Evolutionary conservation across 2,797 vertebrate genomes (phyloP).

Genomic region (Gymnothorax reevesii): DNA sequence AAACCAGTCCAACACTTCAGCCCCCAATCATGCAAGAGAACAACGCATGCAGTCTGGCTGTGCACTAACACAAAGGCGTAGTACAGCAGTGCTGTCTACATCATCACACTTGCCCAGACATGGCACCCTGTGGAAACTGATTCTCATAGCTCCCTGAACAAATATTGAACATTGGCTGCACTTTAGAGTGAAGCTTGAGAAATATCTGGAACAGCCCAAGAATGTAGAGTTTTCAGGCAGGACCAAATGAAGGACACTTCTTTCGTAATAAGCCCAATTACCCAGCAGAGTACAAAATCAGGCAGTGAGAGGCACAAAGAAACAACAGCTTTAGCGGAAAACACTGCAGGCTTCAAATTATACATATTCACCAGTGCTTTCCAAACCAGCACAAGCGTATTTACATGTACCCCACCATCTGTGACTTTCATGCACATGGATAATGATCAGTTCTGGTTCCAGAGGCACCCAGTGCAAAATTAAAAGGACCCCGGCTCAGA

Average conservation of each 20-base stretch:
- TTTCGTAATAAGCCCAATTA: background rate
- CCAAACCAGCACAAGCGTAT: background rate
- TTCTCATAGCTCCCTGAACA: background rate
- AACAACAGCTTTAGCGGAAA: background rate
- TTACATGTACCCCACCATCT: conserved; percentile 8
- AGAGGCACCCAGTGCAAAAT: background rate
- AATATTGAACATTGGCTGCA: background rate
- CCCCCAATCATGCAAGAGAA: background rate
- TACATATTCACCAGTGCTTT: background rate
- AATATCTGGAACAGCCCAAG: background rate
- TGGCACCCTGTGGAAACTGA: background rate
- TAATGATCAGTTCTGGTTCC: background rate
- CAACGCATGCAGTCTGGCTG: background rate
- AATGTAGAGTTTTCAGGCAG: background rate
- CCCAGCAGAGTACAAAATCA: conserved; percentile 5
- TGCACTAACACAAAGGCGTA: background rate
- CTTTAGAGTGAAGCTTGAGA: background rate
- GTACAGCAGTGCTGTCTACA: background rate
- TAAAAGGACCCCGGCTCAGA: background rate
- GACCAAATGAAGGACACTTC: background rate
- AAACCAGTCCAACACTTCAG: background rate
- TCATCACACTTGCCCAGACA: background rate
- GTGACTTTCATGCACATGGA: background rate
- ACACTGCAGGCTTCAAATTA: background rate
- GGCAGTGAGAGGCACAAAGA: background rate